Base-by-base conservation (phyloP, 2,888 invertebrate genomes). In the Oligia fasciuncula region DNA sequence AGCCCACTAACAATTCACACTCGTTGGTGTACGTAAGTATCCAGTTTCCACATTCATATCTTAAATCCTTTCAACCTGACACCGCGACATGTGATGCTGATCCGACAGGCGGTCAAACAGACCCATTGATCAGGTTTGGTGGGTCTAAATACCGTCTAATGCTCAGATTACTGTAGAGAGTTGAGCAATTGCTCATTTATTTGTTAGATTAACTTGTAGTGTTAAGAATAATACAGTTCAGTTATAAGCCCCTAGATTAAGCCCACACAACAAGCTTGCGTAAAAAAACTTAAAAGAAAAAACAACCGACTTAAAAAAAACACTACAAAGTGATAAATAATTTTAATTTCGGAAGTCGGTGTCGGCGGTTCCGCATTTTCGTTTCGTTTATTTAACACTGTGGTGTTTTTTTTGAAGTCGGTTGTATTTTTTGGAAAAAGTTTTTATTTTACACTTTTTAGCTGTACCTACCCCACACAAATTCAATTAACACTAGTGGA, bases 101-200 rank as follows among this genome's bases (percentile, higher is more conserved):
- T 90, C 89, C 70, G 91, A 91, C 91, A 84, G 72, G 78, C 80
- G 82, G 87, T 91, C 90, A 91, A 89, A 89, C 83, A 90, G 79
- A 87, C 23, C 73, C 74, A 60, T 54, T 40, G 69, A 74, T 79
- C 88, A 57, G 84, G 85, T 89, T 77, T 63, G 23, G 67, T 73
- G 35, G 43, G 19, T 73, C 68, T 67, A 79, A 66, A 73, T 76
- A 71, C n/a, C 79, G 40, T 79, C 65, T 83, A 79, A 80, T 73
- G 35, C 75, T 81, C 77, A 67, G 79, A 83, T 89, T 84, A 83
- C 23, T 84, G 66, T 65, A 73, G 23, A 75, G 62, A 29, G 35
- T 82, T 80, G 73, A 79, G 78, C 77, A 84, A 87, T 81, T 76
- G 49, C 78, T 80, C 71, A 49, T 66, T 79, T 73, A 79, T 66